These are phyloP conservation scores for Tinea semifulvella DNA, from an alignment of 2,888 invertebrate genomes.

Conservation along the genomic window DNA sequence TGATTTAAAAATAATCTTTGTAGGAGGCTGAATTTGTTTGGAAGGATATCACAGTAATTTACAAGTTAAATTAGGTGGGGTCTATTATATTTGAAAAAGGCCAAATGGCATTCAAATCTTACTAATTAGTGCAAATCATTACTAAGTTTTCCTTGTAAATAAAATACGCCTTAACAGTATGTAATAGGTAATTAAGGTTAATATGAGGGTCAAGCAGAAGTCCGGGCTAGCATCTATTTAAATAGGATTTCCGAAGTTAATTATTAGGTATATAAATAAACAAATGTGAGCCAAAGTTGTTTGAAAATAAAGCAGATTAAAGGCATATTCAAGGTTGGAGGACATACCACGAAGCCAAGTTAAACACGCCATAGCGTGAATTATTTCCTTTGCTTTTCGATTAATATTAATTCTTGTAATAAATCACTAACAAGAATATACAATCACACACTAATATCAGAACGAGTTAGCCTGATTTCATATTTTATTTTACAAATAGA, in stretches of 20 bases:
- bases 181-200: background rate
- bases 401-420: background rate
- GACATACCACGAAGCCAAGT: slow-evolving; percentile 56
- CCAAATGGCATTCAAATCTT: background rate
- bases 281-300: too few relatives aligned
- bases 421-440: background rate
- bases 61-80: background rate
- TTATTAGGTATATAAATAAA: background rate
- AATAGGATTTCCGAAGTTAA: background rate
- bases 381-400: background rate
- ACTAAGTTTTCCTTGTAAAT: background rate
- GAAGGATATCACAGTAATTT: background rate
- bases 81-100: background rate
- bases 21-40: too few relatives aligned
- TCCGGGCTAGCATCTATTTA: background rate
- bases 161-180: background rate
- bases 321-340: slow-evolving; percentile 27
- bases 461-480: too few relatives aligned
- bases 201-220: slow-evolving; percentile 4
- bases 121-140: background rate
- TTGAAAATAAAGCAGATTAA: background rate
- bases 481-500: background rate
- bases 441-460: background rate
- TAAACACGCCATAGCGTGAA: slow-evolving; percentile 48
- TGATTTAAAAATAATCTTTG: too few relatives aligned